Evolutionary conservation across 2,113 vertebrate species (phyloP).

Genomic region (Carollia perspicillata): DNA sequence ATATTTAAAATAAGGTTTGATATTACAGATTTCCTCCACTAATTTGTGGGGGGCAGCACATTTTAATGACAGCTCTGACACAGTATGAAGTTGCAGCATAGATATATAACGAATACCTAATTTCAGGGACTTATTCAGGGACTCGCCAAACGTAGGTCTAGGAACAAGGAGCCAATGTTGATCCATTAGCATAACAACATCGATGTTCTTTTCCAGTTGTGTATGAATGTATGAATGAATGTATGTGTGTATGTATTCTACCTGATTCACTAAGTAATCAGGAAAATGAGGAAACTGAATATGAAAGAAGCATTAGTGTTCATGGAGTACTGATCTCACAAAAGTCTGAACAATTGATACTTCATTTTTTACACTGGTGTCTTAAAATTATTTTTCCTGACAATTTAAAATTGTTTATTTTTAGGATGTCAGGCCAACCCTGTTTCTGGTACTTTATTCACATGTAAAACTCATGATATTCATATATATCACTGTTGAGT

Average conservation of each 20-base stretch:
- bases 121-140: constrained; percentile 60
- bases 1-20: neutral
- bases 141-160: neutral
- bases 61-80: neutral
- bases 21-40: neutral
- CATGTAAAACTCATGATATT: neutral
- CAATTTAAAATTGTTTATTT: neutral
- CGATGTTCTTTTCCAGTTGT: neutral
- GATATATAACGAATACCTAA: neutral
- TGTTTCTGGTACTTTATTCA: neutral
- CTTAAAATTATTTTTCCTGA: neutral
- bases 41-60: neutral
- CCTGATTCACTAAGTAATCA: neutral
- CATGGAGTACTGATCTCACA: neutral
- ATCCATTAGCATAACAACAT: neutral
- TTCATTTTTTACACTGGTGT: neutral
- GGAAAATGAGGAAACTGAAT: neutral
- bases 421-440: neutral
- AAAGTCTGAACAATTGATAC: neutral
- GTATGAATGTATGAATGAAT: neutral
- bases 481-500: neutral
- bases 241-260: neutral
- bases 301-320: neutral
- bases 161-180: neutral
- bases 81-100: neutral